Conservation (phyloP, 2,797 vertebrate species). For the Varecia variegata region DNA sequence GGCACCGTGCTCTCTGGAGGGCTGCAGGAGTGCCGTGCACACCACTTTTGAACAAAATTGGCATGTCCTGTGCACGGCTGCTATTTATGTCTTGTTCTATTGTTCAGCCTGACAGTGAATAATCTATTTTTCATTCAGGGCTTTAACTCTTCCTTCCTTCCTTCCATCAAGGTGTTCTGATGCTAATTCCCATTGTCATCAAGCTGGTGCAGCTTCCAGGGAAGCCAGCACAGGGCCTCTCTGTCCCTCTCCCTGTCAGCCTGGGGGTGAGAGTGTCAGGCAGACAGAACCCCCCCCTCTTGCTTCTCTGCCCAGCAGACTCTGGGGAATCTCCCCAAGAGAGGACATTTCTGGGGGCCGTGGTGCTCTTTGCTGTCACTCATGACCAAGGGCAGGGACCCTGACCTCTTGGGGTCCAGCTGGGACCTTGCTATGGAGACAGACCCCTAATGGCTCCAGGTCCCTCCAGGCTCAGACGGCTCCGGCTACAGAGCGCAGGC, state of each 20-base stretch:
- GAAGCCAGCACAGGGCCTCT: constrained; percentile 64
- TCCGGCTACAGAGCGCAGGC: background rate
- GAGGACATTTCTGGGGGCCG: background rate
- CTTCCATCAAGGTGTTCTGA: constrained; percentile 75
- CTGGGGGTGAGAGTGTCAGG: constrained; percentile 38
- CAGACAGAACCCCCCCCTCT: background rate
- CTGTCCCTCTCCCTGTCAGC: background rate
- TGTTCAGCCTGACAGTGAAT: constrained; percentile 79
- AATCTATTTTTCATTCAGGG: constrained; percentile 79
- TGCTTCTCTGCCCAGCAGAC: background rate
- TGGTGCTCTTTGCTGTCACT: background rate
- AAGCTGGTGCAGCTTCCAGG: constrained; percentile 74
- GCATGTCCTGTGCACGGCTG: constrained; percentile 41
- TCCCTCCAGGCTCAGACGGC: background rate
- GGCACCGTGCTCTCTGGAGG: accelerated
- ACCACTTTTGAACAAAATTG: background rate
- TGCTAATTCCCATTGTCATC: constrained; percentile 80
- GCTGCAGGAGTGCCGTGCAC: background rate
- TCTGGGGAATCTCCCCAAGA: background rate
- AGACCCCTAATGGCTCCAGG: background rate
- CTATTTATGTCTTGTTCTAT: constrained; percentile 76
- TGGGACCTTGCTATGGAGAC: background rate
- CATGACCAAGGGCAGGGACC: background rate
- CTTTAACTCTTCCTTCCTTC: constrained; percentile 59
- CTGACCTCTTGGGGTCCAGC: background rate